A percentile compares a stretch with the other conserved stretches of the same genome.
Conservation (phyloP, 2,888 invertebrate genomes). For the Drosophila melanosoma region DNA sequence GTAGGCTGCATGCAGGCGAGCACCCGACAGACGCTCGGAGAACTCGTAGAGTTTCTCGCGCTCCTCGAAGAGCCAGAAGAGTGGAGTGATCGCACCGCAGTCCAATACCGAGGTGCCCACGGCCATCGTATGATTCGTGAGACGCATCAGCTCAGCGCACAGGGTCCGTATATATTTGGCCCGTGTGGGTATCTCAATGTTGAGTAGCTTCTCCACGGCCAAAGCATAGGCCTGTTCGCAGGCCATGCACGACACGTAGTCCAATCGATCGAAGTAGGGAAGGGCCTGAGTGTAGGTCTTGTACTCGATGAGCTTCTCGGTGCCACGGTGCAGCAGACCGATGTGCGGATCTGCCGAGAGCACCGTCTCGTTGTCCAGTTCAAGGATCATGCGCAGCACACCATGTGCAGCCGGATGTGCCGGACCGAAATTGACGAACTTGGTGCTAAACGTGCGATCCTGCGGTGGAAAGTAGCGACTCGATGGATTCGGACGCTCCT, state of each 20-base stretch:
- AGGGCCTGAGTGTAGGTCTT: conserved; percentile 94
- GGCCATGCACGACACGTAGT: conserved; percentile 93
- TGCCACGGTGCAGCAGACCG: conserved; percentile 94
- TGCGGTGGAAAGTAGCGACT: conserved; percentile 83
- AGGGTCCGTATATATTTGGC: conserved; percentile 92
- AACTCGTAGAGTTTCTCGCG: conserved; percentile 94
- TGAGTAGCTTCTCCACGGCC: conserved; percentile 93
- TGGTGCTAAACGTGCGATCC: conserved; percentile 88
- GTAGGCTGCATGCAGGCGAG: conserved; percentile 93
- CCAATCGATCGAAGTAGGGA: conserved; percentile 94
- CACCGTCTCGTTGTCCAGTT: conserved; percentile 93
- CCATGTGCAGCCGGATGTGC: conserved; percentile 97
- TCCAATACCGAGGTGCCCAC: conserved; percentile 91
- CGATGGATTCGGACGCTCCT: conserved; percentile 78
- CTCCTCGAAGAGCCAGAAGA: conserved; percentile 96
- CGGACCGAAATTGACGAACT: conserved; percentile 93
- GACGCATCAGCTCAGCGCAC: conserved; percentile 90
- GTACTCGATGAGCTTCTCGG: conserved; percentile 95
- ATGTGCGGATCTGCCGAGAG: conserved; percentile 93
- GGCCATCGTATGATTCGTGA: conserved; percentile 93
- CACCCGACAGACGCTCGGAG: conserved; percentile 93
- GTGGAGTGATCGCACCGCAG: conserved; percentile 94
- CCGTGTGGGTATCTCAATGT: conserved; percentile 90
- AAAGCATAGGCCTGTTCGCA: conserved; percentile 92
- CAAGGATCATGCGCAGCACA: conserved; percentile 91